Conservation (phyloP, 2,797 vertebrate species). For the Pampus argenteus region DNA sequence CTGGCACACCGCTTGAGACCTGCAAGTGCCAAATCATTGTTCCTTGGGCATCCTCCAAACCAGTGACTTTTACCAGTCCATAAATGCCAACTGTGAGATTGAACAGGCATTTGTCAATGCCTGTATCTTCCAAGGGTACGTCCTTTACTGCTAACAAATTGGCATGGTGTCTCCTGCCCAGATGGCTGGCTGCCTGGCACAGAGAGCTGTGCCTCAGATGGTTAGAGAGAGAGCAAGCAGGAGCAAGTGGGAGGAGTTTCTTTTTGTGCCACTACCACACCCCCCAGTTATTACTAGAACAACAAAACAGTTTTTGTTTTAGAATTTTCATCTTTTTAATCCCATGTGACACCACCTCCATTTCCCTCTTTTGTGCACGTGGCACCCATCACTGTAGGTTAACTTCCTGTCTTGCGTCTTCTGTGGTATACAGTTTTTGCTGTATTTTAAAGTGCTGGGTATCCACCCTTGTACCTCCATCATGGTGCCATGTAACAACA, state of each 20-base stretch:
- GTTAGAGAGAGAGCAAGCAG: slow-evolving; percentile 72
- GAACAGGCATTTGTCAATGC: slow-evolving; percentile 37
- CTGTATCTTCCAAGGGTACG: slow-evolving; percentile 57
- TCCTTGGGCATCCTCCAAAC: slow-evolving; percentile 69
- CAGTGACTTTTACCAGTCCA: slow-evolving; percentile 57
- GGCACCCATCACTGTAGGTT: slow-evolving; percentile 33
- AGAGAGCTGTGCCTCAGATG: slow-evolving; percentile 72
- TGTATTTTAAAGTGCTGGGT: slow-evolving; percentile 28
- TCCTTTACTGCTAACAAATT: slow-evolving; percentile 76
- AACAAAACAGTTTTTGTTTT: slow-evolving; percentile 76
- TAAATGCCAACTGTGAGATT: slow-evolving; percentile 54
- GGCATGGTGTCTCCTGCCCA: slow-evolving; percentile 86
- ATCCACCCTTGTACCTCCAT: slow-evolving; percentile 31
- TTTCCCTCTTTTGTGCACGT: slow-evolving; percentile 30
- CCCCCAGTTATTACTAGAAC: slow-evolving; percentile 62
- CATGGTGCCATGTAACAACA: slow-evolving; percentile 45
- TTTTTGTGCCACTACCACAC: slow-evolving; percentile 69
- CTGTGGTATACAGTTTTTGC: slow-evolving; percentile 25
- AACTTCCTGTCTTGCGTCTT: slow-evolving; percentile 63
- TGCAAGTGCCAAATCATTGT: slow-evolving; percentile 51
- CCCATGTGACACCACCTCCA: slow-evolving; percentile 25
- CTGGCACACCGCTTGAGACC: slow-evolving; percentile 80
- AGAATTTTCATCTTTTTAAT: slow-evolving; percentile 45
- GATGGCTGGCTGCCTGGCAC: slow-evolving; percentile 85
- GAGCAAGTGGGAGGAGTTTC: slow-evolving; percentile 82